Evolutionary conservation across 2,113 vertebrate species (phyloP).

Genomic region (Centropus unirufus): DNA sequence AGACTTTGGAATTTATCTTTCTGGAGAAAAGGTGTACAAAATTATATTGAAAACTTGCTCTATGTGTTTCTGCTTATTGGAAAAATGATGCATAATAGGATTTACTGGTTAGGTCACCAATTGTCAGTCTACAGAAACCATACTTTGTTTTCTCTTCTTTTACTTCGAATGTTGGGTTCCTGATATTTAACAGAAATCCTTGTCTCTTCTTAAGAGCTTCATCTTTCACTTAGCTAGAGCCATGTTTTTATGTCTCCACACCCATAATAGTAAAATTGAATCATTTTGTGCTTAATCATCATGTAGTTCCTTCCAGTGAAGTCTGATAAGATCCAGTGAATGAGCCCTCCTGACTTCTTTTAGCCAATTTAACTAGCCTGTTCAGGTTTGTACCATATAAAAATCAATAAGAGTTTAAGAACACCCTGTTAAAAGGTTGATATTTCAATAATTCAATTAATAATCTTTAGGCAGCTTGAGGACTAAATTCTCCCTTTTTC

Average conservation of each 20-base stretch:
- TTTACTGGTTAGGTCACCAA: not conserved
- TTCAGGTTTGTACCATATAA: not conserved
- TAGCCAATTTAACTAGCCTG: not conserved
- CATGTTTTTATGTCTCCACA: not conserved
- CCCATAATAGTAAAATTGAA: fast-evolving
- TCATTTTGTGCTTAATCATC: not conserved
- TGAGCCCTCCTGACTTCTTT: not conserved
- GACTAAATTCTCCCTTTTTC: not conserved
- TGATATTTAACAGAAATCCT: not conserved
- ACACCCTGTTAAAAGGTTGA: not conserved
- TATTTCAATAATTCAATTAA: not conserved
- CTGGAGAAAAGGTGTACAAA: not conserved
- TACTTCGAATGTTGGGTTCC: not conserved
- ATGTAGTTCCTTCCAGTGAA: fast-evolving
- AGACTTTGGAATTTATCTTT: not conserved
- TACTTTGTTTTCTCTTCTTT: not conserved
- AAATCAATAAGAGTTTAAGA: not conserved
- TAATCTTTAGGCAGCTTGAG: too few relatives aligned
- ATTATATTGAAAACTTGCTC: not conserved
- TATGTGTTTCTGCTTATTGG: not conserved
- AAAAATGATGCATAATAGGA: not conserved
- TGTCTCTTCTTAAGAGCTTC: not conserved
- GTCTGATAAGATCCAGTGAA: not conserved
- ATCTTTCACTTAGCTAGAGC: fast-evolving
- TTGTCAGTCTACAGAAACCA: not conserved